Percentiles rank a stretch among this genome's conserved stretches.
These are phyloP conservation scores for Manis crassicaudata DNA, from an alignment of 2,797 vertebrate species.

Conservation along the genomic window DNA sequence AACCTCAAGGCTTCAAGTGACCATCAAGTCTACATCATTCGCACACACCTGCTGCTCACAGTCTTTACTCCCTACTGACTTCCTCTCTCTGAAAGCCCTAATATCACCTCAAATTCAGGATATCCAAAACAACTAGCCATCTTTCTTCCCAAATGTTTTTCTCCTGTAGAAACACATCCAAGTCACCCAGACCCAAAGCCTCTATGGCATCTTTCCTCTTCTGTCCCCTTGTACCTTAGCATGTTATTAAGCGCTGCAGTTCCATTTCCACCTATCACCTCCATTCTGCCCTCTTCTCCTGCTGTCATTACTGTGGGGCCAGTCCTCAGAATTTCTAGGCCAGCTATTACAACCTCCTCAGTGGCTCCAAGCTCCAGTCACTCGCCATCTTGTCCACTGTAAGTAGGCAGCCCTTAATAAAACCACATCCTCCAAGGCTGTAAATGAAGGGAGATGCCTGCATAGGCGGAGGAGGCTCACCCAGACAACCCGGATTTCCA, in stretches of 20 bases:
- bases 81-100: not conserved
- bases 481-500: not conserved
- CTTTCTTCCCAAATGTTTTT: not conserved
- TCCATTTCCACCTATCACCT: not conserved
- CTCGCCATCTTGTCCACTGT: not conserved
- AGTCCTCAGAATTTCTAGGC: not conserved
- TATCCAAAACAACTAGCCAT: not conserved
- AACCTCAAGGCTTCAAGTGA: not conserved
- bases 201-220: not conserved
- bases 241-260: not conserved
- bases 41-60: not conserved
- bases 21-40: too few species aligned
- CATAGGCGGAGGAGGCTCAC: not conserved
- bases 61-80: not conserved
- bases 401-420: not conserved
- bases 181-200: not conserved
- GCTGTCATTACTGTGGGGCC: not conserved
- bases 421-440: not conserved
- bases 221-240: not conserved
- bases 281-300: not conserved
- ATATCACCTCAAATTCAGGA: not conserved
- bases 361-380: not conserved
- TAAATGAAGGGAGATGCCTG: not conserved
- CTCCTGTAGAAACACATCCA: not conserved
- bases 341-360: not conserved